phyloP scores from a whole-genome alignment of 2,797 vertebrate species.

The Benthosema pterotum region DNA sequence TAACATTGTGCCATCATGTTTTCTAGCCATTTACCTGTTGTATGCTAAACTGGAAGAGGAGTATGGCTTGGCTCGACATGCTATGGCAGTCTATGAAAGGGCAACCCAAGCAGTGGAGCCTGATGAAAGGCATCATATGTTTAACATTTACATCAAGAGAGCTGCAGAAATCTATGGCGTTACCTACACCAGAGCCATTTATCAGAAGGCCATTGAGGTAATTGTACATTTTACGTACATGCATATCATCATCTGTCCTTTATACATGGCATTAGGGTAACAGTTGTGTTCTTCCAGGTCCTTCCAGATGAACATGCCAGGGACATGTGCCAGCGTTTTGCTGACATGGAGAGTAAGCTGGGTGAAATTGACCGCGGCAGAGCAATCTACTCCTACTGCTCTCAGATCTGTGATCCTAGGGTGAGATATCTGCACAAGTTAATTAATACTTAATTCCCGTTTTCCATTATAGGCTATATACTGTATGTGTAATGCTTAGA shows the following conservation, averaged over 20 bases:
- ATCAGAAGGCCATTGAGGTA: slow-evolving; percentile 95
- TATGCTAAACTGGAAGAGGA: slow-evolving; percentile 94
- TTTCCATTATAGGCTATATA: too few relatives aligned
- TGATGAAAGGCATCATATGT: slow-evolving; percentile 89
- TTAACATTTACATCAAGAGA: slow-evolving; percentile 95
- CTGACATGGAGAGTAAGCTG: slow-evolving; percentile 95
- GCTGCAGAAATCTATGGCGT: slow-evolving; percentile 95
- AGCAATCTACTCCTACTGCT: slow-evolving; percentile 95
- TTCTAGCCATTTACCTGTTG: slow-evolving; percentile 89
- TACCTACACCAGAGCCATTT: slow-evolving; percentile 92
- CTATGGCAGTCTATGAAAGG: slow-evolving; percentile 94
- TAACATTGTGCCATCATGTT: slow-evolving; percentile 7
- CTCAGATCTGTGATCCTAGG: slow-evolving; percentile 94
- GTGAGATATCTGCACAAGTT: slow-evolving; percentile 65
- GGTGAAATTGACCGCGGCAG: slow-evolving; percentile 92
- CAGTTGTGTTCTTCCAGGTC: slow-evolving; percentile 73
- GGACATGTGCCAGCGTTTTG: slow-evolving; percentile 93
- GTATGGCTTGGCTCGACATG: slow-evolving; percentile 90
- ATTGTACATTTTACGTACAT: too few relatives aligned
- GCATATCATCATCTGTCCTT: neutral
- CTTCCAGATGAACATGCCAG: slow-evolving; percentile 90
- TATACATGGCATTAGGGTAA: neutral
- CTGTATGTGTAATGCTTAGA: neutral
- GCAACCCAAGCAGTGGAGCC: slow-evolving; percentile 89
- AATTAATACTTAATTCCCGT: too few relatives aligned